phyloP scores from a whole-genome alignment of 2,888 invertebrate genomes.

The Brachycybe producta region DNA sequence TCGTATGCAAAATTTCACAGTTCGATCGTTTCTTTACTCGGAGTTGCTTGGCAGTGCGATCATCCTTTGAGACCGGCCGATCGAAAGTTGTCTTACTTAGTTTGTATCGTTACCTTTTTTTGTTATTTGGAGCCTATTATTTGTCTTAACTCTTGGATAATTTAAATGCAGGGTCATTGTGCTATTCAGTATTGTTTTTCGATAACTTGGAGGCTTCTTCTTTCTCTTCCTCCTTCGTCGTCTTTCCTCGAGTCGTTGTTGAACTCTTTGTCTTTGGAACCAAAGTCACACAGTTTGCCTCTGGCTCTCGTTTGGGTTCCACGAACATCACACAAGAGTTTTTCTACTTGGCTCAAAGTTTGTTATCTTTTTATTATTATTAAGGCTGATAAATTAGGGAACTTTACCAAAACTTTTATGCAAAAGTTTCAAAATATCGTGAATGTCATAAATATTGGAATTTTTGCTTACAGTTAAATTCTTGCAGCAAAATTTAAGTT shows the following conservation, averaged over 20 bases:
- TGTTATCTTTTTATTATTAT: conserved; percentile 14
- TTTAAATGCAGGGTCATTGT: conserved; percentile 47
- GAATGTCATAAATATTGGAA: no score
- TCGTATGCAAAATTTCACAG: conserved; percentile 77
- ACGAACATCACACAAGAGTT: conserved; percentile 66
- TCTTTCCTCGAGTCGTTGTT: conserved; percentile 63
- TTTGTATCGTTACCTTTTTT: no score
- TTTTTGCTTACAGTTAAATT: no score
- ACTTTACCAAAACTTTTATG: no score
- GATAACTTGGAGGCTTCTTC: conserved; percentile 66
- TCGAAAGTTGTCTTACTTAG: conserved; percentile 28
- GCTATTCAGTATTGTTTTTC: conserved; percentile 85
- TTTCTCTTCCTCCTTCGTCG: conserved; percentile 81
- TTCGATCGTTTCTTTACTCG: conserved; percentile 67
- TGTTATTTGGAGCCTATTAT: no score
- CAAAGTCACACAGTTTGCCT: conserved; percentile 55
- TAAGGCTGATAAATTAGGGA: no score
- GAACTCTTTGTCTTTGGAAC: conserved; percentile 45
- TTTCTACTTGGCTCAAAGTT: conserved; percentile 71
- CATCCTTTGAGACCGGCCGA: conserved; percentile 25
- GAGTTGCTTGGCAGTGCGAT: conserved; percentile 56
- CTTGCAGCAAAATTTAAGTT: no score
- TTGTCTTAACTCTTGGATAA: no score
- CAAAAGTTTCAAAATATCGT: no score
- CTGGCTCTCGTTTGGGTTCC: conserved; percentile 85